Percentiles rank a stretch among this genome's conserved stretches.
phyloP scores from a whole-genome alignment of 1,140 invertebrate species.

The Ptiloglossa arizonensis region DNA sequence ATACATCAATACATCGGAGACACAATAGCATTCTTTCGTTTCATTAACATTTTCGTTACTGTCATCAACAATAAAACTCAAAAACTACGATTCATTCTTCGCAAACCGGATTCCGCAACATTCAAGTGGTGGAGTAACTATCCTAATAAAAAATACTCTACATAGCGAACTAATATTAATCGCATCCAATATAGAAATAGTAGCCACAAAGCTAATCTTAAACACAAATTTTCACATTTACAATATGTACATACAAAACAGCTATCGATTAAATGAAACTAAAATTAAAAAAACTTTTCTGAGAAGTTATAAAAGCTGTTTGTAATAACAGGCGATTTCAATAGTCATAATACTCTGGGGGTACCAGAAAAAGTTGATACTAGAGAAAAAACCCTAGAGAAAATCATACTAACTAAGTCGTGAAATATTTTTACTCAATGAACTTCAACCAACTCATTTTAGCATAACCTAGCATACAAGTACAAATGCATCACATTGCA shows the following conservation, averaged over 20 bases:
- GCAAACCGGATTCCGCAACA: neutral
- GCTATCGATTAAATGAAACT: neutral
- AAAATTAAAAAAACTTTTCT: neutral
- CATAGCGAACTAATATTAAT: neutral
- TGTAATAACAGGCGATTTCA: neutral
- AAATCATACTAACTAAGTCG: neutral
- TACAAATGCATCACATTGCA: neutral
- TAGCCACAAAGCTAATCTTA: neutral
- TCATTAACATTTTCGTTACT: no score
- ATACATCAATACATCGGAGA: no score
- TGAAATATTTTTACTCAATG: neutral
- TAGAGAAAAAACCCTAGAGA: neutral
- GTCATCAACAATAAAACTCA: no score
- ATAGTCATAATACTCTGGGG: neutral
- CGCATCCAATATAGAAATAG: neutral
- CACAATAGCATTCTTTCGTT: no score
- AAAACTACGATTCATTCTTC: no score
- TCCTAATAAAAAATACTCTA: neutral
- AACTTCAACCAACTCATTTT: neutral
- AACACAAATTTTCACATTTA: no score
- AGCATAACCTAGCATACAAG: neutral
- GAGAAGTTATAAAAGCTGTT: neutral
- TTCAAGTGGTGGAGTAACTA: neutral
- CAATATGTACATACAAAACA: neutral
- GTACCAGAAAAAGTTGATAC: neutral